These are phyloP conservation scores for Nerophis ophidion DNA, from an alignment of 2,113 vertebrate genomes.

Conservation along the genomic window DNA sequence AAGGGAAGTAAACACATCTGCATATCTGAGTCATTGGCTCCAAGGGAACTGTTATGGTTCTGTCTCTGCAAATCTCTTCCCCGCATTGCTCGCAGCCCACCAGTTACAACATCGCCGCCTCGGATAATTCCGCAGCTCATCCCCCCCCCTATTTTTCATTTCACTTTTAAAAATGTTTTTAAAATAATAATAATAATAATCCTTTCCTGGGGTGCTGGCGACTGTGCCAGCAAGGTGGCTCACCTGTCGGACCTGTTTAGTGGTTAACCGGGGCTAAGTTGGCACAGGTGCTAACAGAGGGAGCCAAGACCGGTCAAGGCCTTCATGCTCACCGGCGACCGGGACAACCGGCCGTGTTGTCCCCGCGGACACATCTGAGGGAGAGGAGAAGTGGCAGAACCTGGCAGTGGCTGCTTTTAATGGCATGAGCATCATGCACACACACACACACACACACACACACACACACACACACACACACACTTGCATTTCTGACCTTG, in stretches of 20 bases:
- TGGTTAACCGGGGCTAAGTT: conserved; percentile 54
- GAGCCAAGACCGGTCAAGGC: conserved; percentile 60
- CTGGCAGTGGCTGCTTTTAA: conserved; percentile 19
- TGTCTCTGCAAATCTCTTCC: conserved; percentile 63
- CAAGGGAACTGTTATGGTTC: conserved; percentile 66
- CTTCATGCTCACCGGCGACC: conserved; percentile 52
- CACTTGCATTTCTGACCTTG: no score
- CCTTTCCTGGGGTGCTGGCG: conserved; percentile 22
- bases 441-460: no score
- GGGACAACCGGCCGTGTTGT: conserved; percentile 48
- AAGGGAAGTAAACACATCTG: conserved; percentile 72
- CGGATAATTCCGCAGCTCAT: conserved; percentile 43
- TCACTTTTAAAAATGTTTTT: conserved; percentile 6
- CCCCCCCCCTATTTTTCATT: conserved; percentile 14
- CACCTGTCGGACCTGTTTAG: conserved; percentile 47
- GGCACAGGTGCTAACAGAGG: conserved; percentile 56
- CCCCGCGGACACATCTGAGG: conserved; percentile 47
- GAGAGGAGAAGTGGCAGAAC: conserved; percentile 30
- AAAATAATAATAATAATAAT: not conserved
- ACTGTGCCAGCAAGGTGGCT: conserved; percentile 17
- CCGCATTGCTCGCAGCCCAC: conserved; percentile 50
- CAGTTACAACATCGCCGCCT: conserved; percentile 41
- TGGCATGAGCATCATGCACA: not conserved
- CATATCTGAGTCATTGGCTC: conserved; percentile 73
- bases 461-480: no score